Base-by-base conservation (phyloP, 2,888 invertebrate genomes). In the Flabesymbios commensalis region DNA sequence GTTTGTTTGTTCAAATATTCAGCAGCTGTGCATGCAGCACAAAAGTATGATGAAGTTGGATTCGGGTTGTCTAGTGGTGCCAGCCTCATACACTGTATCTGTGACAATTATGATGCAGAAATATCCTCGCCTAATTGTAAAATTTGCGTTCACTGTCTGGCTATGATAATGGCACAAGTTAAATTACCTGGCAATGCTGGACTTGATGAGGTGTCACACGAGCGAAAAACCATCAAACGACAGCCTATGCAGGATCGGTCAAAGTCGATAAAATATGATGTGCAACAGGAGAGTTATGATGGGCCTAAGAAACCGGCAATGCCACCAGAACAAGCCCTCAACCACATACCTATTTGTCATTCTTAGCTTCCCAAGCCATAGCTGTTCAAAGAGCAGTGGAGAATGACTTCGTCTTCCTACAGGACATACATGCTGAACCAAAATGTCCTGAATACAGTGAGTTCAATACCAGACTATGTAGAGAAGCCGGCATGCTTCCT, bases 151-250 rank as follows among this genome's bases (percentile, higher is more conserved):
- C 54, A 54, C 41, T 41, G 41, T 41, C 54, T 54, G 3, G 41
- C 36, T 54, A 54, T 54, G 54, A 54, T 54, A 19, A 54, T 54
- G 54, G 36, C 36, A 54, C 36, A 39, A 26, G 39, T 49, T 49
- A 28, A 32, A 29, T 32, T 31, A 22, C 49, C 49, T 17, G 31
- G 49, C 49, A 49, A 29, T 49, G 31, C 10, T 32, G 31, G n/a
- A n/a, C n/a, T 36, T 36, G 53, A 36, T 7, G 33, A 36, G 53
- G 53, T 53, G 53, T 5, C 22, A 14, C 36, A 28, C 28, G 7
- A 31, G n/a, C 53, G n/a, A 14, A 53, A 36, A 49, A 49, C 49
- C 49, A 49, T 26, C 49, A 49, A 49, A 49, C 49, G 49, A 24
- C 49, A 49, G 31, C 29, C 29, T 22, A 53, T 36, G 53, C 19